Evolutionary conservation across 2,113 vertebrate species (phyloP), one percentile per base, ranked within the genome.

Genomic region (Amphiprion percula): DNA sequence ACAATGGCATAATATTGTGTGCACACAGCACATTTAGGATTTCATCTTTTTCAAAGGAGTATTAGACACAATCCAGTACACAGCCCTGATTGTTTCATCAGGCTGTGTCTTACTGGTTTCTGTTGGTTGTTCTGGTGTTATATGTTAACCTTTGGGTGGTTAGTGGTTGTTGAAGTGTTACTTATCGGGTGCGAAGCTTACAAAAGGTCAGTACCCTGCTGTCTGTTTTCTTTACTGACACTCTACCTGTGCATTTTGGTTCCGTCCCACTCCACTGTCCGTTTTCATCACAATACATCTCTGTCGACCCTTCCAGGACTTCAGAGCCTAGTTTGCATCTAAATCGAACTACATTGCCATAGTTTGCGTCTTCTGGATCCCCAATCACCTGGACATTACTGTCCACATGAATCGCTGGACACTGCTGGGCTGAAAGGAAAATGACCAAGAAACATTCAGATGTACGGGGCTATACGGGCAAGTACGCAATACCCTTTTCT

Each of bases 331-430:
- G 69, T 7, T 28, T 81, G 85, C 94, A 95, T 33, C 84, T 81
- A 47, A 94, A 94, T 50, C 56, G 75, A 54, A 95, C 0, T 23
- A 92, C 85, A 41, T 92, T 91, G n/a, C 89, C 89, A 53, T 26
- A 90, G 14, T 49, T 74, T 10, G 89, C 85, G 1, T 88, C 87
- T 2, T 92, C 86, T 19, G 19, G 14, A 70, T 94, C 86, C 11
- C 94, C 94, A 0, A 10, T 11, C 52, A 90, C 70, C 3, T 28
- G 63, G 5, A 94, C 61, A 10, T 63, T 72, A 0, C 1, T 0
- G 0, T 6, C 3, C 17, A 79, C 53, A 8, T 4, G 1, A 46
- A 93, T 33, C 8, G 7, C 0, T 21, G 73, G 69, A 70, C 94
- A 95, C 60, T 50, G 80, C 2, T 77, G 59, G 8, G 86, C 94